These are phyloP conservation scores for Mya arenaria DNA, from an alignment of 1,140 invertebrate species.

Conservation along the genomic window DNA sequence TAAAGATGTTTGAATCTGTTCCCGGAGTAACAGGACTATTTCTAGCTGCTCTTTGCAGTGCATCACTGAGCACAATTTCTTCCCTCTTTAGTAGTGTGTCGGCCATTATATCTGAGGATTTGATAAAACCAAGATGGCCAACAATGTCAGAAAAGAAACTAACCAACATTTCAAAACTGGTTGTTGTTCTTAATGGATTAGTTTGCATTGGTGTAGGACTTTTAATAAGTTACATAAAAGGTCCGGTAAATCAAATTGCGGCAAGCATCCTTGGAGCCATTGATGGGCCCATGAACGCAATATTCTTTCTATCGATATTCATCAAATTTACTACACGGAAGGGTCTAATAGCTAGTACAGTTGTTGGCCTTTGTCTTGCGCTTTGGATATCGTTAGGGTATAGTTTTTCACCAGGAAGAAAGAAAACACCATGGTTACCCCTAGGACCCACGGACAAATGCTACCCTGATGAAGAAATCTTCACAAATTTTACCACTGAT, in stretches of 20 bases:
- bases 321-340: constrained; percentile 10
- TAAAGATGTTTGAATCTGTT: constrained; percentile 25
- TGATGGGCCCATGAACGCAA: background rate
- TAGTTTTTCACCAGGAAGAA: constrained; percentile 8
- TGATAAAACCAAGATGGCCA: background rate
- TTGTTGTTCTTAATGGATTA: background rate
- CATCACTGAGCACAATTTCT: constrained; percentile 37
- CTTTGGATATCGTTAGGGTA: constrained; percentile 23
- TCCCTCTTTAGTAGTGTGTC: constrained; percentile 31
- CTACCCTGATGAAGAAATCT: too few relatives aligned
- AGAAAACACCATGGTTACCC: constrained; percentile 7
- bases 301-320: constrained; percentile 44
- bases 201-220: background rate
- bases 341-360: background rate
- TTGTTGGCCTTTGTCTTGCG: background rate
- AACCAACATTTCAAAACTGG: constrained; percentile 14
- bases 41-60: constrained; percentile 18
- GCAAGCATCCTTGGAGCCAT: background rate
- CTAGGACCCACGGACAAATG: constrained; percentile 34
- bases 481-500: too few relatives aligned
- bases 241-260: constrained; percentile 25
- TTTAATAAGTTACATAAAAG: background rate
- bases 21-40: constrained; percentile 33
- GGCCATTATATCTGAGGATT: constrained; percentile 14
- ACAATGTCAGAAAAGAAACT: background rate